A percentile compares a stretch with the other conserved stretches of the same genome.
Evolutionary conservation across 2,888 invertebrate species (phyloP).

Genomic region (Aphrophora alni): DNA sequence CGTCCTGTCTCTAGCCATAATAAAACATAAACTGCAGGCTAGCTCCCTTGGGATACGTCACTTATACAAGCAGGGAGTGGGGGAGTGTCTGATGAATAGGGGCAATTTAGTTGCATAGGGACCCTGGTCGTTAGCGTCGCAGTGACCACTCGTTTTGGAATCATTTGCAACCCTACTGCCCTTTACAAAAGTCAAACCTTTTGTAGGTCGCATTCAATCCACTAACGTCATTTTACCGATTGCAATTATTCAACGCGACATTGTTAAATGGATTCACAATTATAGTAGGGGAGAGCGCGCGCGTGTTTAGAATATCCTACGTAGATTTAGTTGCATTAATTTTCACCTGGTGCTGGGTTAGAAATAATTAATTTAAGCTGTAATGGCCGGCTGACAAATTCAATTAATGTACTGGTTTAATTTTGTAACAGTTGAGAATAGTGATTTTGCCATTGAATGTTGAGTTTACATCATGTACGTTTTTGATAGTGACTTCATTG

Average conservation of each 20-base stretch:
- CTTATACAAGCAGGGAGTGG: not conserved
- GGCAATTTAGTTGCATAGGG: slow-evolving; percentile 22
- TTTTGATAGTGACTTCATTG: too few species aligned
- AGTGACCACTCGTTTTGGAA: slow-evolving; percentile 38
- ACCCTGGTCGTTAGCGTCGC: not conserved
- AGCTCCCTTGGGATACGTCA: slow-evolving; percentile 28
- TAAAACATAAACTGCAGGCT: not conserved
- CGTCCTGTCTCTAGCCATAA: not conserved
- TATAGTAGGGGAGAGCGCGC: not conserved
- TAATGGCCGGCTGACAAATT: not conserved
- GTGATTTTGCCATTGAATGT: not conserved
- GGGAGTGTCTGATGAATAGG: slow-evolving; percentile 25
- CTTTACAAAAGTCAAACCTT: not conserved
- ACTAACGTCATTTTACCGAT: not conserved
- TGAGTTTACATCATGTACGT: too few species aligned
- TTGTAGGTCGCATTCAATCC: too few species aligned
- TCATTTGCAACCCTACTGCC: slow-evolving; percentile 27
- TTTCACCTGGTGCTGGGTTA: not conserved
- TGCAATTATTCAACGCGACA: not conserved
- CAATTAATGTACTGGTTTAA: not conserved
- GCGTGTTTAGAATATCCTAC: not conserved
- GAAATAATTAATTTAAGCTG: not conserved
- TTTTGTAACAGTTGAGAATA: not conserved
- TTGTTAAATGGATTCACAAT: not conserved
- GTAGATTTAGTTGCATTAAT: not conserved